Base-by-base conservation (phyloP, 1,140 invertebrate species). In the Sinonovacula constricta region DNA sequence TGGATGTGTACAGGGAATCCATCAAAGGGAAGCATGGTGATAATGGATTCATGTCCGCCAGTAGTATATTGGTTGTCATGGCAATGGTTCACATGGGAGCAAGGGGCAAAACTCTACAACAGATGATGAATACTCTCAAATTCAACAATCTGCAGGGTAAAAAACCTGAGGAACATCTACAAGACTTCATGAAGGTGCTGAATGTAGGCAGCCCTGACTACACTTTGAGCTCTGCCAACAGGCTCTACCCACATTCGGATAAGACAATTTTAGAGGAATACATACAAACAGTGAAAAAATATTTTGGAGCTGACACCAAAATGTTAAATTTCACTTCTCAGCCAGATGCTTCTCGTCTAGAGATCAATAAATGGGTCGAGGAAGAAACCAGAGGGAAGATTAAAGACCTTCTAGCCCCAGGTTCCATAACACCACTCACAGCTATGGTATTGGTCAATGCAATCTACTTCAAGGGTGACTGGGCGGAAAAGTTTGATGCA, bases 381-480 rank as follows among this genome's bases (percentile, higher is more conserved):
- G 76, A 92, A 3, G 93, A 93, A 66, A 96, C 95, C 0, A 88
- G 90, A 56, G 92, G 92, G 4, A 94, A 94, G 86, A 95, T 96
- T 30, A 83, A 88, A 1, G 87, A 91, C 30, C 92, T 96, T 22
- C 82, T 96, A 0, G 85, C 85, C 2, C n/a, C 36, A 88, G 22
- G 83, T 91, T 1, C 78, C 85, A 3, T 93, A 93, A 1, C 90
- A 2, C 80, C 92, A 0, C 65, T 83, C 0, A 95, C 95, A 0
- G 92, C 90, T n/a, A 88, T 95, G 12, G 92, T 95, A n/a, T 86
- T 96, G 15, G 95, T 95, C 7, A 95, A 95, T 83, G 94, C 95
- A 0, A 87, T 96, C 3, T 96, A 96, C 77, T 96, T 96, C 72
- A 95, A 94, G 82, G 95, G 93, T 10, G 92, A 93, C 70, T 96